These are phyloP conservation scores for Cyprinodon diabolis DNA, from an alignment of 2,797 vertebrate species.

Conservation along the genomic window DNA sequence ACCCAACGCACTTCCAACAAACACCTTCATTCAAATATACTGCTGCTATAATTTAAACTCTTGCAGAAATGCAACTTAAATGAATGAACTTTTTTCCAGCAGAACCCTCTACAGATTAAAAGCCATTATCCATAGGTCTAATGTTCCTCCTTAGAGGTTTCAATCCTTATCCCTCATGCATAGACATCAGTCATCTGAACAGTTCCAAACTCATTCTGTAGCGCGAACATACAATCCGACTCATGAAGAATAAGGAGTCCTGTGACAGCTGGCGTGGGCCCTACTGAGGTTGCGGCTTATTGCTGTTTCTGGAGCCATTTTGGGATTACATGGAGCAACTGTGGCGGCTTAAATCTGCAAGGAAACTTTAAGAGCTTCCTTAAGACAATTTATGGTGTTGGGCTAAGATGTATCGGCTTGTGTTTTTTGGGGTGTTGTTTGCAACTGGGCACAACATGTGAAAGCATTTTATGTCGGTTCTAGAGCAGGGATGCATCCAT, in stretches of 20 bases:
- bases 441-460: not conserved
- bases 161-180: not conserved
- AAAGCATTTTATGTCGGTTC: no score
- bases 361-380: conserved; percentile 4
- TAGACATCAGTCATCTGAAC: not conserved
- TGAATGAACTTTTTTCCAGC: not conserved
- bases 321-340: conserved; percentile 29
- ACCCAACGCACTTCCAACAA: conserved; percentile 26
- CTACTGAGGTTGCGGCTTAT: conserved; percentile 18
- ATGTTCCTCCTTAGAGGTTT: conserved; percentile 5
- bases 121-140: conserved; percentile 4
- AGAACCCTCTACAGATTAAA: not conserved
- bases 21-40: conserved; percentile 7
- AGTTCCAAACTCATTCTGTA: conserved; percentile 6
- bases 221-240: conserved; percentile 7
- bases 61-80: not conserved
- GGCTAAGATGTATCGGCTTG: not conserved
- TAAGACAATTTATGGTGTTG: conserved; percentile 11
- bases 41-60: not conserved
- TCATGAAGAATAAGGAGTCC: conserved; percentile 27
- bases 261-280: conserved; percentile 26
- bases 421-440: not conserved
- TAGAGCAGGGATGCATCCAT: no score
- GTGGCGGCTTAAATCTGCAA: conserved; percentile 13
- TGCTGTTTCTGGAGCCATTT: conserved; percentile 15